These are phyloP conservation scores for Pegoplata infirma DNA, from an alignment of 2,888 invertebrate genomes.

Conservation along the genomic window DNA sequence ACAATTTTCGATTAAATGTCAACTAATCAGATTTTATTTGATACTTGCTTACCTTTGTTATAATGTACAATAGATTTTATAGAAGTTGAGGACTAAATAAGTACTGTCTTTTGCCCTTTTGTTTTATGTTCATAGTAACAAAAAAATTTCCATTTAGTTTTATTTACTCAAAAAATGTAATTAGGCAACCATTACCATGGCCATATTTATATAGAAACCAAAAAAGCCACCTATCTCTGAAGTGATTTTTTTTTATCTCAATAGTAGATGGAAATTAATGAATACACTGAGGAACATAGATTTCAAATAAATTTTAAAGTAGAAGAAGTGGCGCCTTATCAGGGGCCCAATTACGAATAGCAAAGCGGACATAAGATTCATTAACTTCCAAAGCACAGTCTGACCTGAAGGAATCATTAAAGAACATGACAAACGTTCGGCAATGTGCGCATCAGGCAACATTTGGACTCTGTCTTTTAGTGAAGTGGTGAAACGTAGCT, in stretches of 20 bases:
- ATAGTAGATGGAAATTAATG: constrained; percentile 33
- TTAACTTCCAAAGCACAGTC: too few relatives aligned
- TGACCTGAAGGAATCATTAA: too few relatives aligned
- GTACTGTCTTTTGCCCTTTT: too few relatives aligned
- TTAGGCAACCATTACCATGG: constrained; percentile 32
- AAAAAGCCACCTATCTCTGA: background rate
- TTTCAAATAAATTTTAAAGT: too few relatives aligned
- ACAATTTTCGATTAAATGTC: constrained; percentile 49
- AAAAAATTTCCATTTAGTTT: background rate
- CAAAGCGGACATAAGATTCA: too few relatives aligned
- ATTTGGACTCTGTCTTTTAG: too few relatives aligned
- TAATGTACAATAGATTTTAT: constrained; percentile 6
- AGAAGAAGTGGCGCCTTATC: too few relatives aligned
- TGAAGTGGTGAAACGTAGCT: too few relatives aligned
- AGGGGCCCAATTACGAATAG: too few relatives aligned
- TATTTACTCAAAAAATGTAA: constrained; percentile 22
- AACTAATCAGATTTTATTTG: constrained; percentile 50
- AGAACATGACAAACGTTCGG: too few relatives aligned
- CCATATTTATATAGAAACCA: background rate
- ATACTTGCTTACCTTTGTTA: background rate
- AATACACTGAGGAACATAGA: too few relatives aligned
- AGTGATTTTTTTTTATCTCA: background rate
- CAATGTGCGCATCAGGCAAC: too few relatives aligned
- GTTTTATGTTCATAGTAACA: background rate
- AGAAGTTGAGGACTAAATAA: background rate